Conservation (phyloP, 2,797 vertebrate genomes). For the Melopsittacus undulatus region DNA sequence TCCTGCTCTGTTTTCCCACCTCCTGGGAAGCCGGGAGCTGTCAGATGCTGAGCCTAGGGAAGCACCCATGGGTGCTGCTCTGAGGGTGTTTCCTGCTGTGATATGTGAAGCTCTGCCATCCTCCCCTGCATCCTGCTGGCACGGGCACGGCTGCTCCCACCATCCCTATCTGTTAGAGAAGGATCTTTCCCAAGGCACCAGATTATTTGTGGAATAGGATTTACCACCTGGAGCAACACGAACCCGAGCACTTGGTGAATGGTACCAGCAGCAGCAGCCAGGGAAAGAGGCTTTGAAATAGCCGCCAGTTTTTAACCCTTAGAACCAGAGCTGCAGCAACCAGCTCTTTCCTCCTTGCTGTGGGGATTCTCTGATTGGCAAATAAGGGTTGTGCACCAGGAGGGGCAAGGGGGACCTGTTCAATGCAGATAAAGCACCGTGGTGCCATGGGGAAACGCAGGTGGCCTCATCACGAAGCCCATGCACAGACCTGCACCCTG, state of each 20-base stretch:
- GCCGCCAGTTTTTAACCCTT: background rate
- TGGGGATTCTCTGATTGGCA: background rate
- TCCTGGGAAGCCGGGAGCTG: background rate
- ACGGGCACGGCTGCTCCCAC: background rate
- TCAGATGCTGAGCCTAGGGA: background rate
- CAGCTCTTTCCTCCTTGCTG: background rate
- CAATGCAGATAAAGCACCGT: rapidly evolving
- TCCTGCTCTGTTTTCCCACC: background rate
- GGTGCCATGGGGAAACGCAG: background rate
- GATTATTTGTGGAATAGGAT: background rate
- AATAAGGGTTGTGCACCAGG: rapidly evolving
- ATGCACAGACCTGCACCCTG: background rate
- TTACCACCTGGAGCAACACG: rapidly evolving
- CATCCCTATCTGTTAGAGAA: background rate
- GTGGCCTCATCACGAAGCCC: background rate
- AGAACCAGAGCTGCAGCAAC: background rate
- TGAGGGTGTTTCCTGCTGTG: background rate
- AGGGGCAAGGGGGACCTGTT: background rate
- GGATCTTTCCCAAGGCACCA: background rate
- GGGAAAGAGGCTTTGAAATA: background rate
- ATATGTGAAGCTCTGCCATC: rapidly evolving
- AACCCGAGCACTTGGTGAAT: rapidly evolving
- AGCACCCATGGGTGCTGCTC: background rate
- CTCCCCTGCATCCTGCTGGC: background rate
- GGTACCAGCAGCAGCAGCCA: rapidly evolving